phyloP scores from a whole-genome alignment of 2,888 invertebrate species.

The Drosophila mimetica region DNA sequence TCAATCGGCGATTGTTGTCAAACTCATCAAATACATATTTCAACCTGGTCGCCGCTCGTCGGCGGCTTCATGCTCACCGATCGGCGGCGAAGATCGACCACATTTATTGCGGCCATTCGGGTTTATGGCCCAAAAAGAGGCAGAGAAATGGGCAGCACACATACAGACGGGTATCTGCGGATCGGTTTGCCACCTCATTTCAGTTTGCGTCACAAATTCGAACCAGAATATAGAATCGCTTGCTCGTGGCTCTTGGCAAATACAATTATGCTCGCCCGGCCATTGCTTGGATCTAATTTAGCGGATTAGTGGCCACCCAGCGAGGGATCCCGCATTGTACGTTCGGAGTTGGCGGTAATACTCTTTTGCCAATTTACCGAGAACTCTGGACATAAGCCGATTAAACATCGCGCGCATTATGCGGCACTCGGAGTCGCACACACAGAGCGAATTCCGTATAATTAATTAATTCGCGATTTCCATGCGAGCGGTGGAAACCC shows the following conservation, averaged over 20 bases:
- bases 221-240: conserved; percentile 16
- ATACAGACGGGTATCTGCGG: neutral
- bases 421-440: conserved; percentile 8
- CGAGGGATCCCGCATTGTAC: conserved; percentile 35
- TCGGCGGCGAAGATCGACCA: conserved; percentile 68
- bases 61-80: conserved; percentile 61
- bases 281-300: conserved; percentile 55
- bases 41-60: conserved; percentile 47
- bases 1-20: conserved; percentile 75
- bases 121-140: conserved; percentile 47
- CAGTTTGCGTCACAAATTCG: conserved; percentile 32
- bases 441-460: conserved; percentile 12
- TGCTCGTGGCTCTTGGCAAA: conserved; percentile 47
- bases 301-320: conserved; percentile 62
- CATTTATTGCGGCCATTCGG: conserved; percentile 59
- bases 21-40: conserved; percentile 75
- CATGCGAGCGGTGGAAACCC: conserved; percentile 1
- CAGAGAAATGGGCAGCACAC: neutral
- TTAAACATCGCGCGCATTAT: conserved; percentile 18
- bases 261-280: conserved; percentile 61
- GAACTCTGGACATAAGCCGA: conserved; percentile 32
- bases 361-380: conserved; percentile 21
- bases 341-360: conserved; percentile 39
- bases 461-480: conserved; percentile 31
- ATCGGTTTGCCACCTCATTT: conserved; percentile 24